Evolutionary conservation across 2,888 invertebrate species (phyloP).

Genomic region (Coelogynopora nodosa): DNA sequence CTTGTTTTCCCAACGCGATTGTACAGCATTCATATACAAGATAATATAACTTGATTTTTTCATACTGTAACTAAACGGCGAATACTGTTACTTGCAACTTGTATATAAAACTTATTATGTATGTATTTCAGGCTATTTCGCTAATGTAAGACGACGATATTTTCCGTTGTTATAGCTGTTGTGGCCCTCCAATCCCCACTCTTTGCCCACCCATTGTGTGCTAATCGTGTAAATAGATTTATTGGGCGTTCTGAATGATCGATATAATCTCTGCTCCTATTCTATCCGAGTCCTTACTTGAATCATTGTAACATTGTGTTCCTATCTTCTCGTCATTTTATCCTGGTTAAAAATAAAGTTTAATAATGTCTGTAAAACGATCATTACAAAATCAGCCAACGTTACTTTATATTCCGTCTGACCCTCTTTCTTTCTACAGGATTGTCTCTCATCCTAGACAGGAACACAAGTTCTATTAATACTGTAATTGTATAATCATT

Average conservation of each 20-base stretch:
- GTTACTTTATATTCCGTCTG: not conserved
- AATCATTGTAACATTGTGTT: not conserved
- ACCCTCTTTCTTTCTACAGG: not conserved
- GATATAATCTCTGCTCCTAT: not conserved
- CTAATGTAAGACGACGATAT: not conserved
- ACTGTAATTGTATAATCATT: not conserved
- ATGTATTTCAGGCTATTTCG: not conserved
- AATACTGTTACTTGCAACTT: not conserved
- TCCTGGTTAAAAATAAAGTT: constrained; percentile 14
- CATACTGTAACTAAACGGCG: not conserved
- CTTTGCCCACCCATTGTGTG: not conserved
- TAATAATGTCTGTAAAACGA: not conserved
- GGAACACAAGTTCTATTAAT: not conserved
- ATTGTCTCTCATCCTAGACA: not conserved
- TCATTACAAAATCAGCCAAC: not conserved
- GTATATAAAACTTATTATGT: constrained; percentile 5
- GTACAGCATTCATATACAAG: constrained; percentile 21
- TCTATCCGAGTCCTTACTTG: not conserved
- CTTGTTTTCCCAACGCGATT: not conserved
- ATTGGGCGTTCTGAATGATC: not conserved
- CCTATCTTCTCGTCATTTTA: constrained; percentile 13
- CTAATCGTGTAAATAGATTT: constrained; percentile 27
- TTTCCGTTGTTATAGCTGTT: constrained; percentile 13
- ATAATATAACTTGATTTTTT: not conserved
- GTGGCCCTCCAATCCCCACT: not conserved